phyloP scores from a whole-genome alignment of 2,888 invertebrate species.

The Peribatodes rhomboidaria region DNA sequence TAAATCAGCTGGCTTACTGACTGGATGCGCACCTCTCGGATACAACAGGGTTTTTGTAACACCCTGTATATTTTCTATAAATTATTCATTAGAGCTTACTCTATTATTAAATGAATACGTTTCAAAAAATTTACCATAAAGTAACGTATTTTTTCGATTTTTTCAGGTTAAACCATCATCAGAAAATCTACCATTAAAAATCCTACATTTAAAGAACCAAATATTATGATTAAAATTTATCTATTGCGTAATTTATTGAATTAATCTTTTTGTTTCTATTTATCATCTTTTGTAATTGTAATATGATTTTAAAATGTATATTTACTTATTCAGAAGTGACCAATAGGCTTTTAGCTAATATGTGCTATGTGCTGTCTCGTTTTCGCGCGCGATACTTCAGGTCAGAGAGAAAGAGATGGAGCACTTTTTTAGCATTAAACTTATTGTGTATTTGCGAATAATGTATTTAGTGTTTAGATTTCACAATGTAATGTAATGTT shows the following conservation, averaged over 20 bases:
- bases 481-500: slow-evolving; percentile 52
- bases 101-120: too few relatives aligned
- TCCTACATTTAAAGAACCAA: slow-evolving; percentile 79
- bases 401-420: not conserved
- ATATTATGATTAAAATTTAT: slow-evolving; percentile 79
- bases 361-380: not conserved
- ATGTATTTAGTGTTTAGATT: slow-evolving; percentile 49
- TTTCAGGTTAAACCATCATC: slow-evolving; percentile 67
- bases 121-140: not conserved
- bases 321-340: slow-evolving; percentile 32
- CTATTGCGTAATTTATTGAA: slow-evolving; percentile 80
- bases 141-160: slow-evolving; percentile 29
- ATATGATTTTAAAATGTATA: slow-evolving; percentile 69
- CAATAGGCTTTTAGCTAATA: slow-evolving; percentile 36
- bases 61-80: too few relatives aligned
- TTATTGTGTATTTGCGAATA: not conserved
- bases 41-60: too few relatives aligned
- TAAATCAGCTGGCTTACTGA: too few relatives aligned
- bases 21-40: too few relatives aligned
- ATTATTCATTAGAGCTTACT: too few relatives aligned
- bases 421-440: not conserved
- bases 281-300: slow-evolving; percentile 57
- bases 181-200: slow-evolving; percentile 63
- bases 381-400: not conserved
- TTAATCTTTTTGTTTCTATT: slow-evolving; percentile 56